These are phyloP conservation scores for Hoplostethus mediterraneus DNA, from an alignment of 2,797 vertebrate genomes.

Conservation along the genomic window DNA sequence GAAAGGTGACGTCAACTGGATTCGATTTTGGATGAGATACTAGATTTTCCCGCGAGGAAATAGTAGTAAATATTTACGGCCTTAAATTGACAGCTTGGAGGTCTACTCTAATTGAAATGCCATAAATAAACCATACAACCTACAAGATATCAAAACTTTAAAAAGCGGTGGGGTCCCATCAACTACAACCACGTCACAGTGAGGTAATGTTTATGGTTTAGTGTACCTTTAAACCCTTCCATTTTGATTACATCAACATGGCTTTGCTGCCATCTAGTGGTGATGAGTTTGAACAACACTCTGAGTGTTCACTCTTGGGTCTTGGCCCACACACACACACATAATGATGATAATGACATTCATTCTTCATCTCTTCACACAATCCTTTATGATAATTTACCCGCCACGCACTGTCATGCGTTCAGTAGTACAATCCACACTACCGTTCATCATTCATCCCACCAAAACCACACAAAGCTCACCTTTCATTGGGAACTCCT, in stretches of 20 bases:
- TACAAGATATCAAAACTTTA: neutral
- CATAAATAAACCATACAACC: neutral
- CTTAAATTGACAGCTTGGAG: too few relatives aligned
- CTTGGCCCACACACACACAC: too few relatives aligned
- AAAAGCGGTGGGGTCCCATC: neutral
- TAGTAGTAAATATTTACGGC: too few relatives aligned
- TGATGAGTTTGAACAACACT: slow-evolving; percentile 20
- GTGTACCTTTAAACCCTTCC: slow-evolving; percentile 7
- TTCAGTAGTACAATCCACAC: slow-evolving; percentile 5
- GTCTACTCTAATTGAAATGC: neutral
- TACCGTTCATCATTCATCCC: slow-evolving; percentile 1
- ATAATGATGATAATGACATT: too few relatives aligned
- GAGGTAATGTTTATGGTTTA: neutral
- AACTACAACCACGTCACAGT: neutral
- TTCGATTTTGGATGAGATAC: too few relatives aligned
- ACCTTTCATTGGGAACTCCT: slow-evolving; percentile 61
- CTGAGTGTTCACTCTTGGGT: too few relatives aligned
- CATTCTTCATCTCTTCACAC: too few relatives aligned
- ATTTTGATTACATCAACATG: slow-evolving; percentile 11
- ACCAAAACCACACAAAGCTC: slow-evolving; percentile 34
- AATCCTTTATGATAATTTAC: too few relatives aligned
- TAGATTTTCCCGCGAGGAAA: neutral
- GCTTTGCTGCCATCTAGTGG: slow-evolving; percentile 70
- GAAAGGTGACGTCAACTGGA: slow-evolving; percentile 1
- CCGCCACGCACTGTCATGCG: neutral